Percentiles rank a stretch among this genome's conserved stretches.
phyloP scores from a whole-genome alignment of 2,888 invertebrate species.

The Archips crataeganus region DNA sequence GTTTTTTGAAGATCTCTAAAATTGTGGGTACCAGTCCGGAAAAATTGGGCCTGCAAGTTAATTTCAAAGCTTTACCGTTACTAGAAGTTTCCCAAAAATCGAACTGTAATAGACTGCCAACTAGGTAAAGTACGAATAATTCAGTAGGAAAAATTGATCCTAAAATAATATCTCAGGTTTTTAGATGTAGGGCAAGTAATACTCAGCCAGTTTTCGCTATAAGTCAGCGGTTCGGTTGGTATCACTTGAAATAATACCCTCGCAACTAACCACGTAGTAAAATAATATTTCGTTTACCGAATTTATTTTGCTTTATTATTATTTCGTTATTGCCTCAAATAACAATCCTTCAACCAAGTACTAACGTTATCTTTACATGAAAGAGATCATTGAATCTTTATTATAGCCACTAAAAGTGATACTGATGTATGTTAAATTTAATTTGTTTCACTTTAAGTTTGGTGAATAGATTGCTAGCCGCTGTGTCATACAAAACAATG shows the following conservation, averaged over 20 bases:
- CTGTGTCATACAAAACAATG: neutral
- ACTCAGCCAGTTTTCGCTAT: neutral
- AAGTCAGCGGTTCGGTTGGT: too few species aligned
- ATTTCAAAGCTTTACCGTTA: too few species aligned
- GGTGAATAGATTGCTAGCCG: too few species aligned
- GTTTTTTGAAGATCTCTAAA: too few species aligned
- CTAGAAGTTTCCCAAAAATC: too few species aligned
- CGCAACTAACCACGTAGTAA: neutral
- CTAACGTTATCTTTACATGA: neutral
- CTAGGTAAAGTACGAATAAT: too few species aligned
- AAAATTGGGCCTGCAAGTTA: too few species aligned
- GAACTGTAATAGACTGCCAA: too few species aligned
- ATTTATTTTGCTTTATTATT: neutral
- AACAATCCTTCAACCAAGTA: neutral
- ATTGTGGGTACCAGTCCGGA: too few species aligned
- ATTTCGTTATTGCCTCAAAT: neutral
- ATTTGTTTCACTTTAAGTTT: neutral
- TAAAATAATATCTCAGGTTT: too few species aligned
- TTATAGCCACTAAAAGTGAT: neutral
- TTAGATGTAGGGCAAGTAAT: neutral
- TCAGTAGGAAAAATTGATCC: too few species aligned
- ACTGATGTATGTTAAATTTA: neutral
- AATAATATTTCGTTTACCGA: neutral
- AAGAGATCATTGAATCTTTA: neutral
- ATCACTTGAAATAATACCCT: too few species aligned